Evolutionary conservation across 2,113 vertebrate genomes (phyloP).

Genomic region (Corythornis cristatus): DNA sequence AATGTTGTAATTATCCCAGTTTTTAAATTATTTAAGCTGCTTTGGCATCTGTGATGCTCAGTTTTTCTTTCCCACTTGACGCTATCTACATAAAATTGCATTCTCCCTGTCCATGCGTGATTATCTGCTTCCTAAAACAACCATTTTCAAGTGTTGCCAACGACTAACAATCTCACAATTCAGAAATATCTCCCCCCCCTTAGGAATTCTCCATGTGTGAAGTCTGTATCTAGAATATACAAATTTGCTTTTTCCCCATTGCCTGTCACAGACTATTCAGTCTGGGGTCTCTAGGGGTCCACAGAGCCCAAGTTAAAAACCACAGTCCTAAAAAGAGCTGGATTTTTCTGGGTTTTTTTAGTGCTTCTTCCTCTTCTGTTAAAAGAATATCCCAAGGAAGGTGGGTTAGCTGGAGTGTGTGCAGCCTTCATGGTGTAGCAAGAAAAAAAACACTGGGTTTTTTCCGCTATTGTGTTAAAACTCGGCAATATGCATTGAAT

Average conservation of each 20-base stretch:
- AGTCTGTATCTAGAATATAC: background rate
- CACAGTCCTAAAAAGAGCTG: background rate
- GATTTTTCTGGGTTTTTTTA: background rate
- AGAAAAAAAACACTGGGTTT: background rate
- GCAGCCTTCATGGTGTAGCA: background rate
- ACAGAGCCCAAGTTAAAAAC: background rate
- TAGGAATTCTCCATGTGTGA: background rate
- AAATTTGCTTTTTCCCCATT: background rate
- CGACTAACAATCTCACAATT: background rate
- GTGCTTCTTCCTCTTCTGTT: background rate
- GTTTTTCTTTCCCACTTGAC: background rate
- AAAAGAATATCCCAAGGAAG: background rate
- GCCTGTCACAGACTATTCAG: background rate
- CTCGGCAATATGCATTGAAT: background rate
- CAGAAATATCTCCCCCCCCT: background rate
- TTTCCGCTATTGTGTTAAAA: background rate
- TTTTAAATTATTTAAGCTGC: background rate
- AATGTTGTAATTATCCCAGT: background rate
- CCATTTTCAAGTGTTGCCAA: background rate
- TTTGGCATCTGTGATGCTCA: background rate
- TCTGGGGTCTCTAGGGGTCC: background rate
- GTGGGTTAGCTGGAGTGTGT: background rate
- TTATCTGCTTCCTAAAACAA: background rate
- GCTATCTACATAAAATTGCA: background rate
- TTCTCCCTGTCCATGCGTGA: background rate